Evolutionary conservation across 2,797 vertebrate species (phyloP).

Genomic region (Poeciliopsis presidionis): DNA sequence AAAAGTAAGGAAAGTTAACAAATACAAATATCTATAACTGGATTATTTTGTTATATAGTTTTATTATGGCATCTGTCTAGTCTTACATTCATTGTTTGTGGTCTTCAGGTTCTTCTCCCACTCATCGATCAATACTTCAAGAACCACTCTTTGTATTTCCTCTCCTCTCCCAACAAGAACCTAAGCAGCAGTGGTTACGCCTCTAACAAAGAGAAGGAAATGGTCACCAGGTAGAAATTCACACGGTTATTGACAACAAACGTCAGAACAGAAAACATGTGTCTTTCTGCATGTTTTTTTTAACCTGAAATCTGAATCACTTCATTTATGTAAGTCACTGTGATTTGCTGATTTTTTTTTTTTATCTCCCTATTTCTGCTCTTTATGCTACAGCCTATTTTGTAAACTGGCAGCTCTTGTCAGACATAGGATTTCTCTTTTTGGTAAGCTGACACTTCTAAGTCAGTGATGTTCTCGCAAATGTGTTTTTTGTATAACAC

Average conservation of each 20-base stretch:
- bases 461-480: conserved; percentile 22
- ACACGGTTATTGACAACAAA: background rate
- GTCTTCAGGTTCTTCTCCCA: conserved; percentile 91
- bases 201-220: conserved; percentile 99
- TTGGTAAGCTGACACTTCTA: conserved; percentile 85
- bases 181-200: conserved; percentile 96
- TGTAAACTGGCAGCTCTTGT: conserved; percentile 99
- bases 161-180: conserved; percentile 94
- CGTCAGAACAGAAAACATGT: background rate
- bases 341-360: conserved; percentile 37
- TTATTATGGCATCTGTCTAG: background rate
- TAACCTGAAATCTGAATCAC: conserved; percentile 7
- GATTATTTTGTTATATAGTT: background rate
- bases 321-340: conserved; percentile 24
- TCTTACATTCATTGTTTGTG: background rate
- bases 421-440: conserved; percentile 99
- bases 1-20: conserved; percentile 83
- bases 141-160: conserved; percentile 96
- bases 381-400: conserved; percentile 87
- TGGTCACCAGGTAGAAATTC: conserved; percentile 90
- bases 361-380: conserved; percentile 45
- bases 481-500: background rate
- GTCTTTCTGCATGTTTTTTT: conserved; percentile 7
- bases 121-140: conserved; percentile 99
- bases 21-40: background rate